A percentile compares a stretch with the other conserved stretches of the same genome.
Evolutionary conservation across 2,797 vertebrate species (phyloP).

Genomic region (Margarornis squamiger): DNA sequence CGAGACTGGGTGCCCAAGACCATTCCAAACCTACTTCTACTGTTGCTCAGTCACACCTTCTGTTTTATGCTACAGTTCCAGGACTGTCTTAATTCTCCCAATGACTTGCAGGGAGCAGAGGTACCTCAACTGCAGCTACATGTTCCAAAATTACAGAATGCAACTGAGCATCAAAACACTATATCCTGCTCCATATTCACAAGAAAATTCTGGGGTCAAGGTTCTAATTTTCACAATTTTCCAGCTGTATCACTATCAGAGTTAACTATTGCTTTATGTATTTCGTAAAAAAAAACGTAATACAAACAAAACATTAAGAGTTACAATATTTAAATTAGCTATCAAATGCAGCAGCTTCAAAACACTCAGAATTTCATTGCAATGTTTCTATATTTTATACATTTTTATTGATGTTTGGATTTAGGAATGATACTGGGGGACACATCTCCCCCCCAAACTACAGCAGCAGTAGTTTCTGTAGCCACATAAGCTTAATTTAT

Average conservation of each 20-base stretch:
- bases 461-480: constrained; percentile 4
- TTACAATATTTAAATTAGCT: neutral
- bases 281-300: neutral
- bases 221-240: neutral
- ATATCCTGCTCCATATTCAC: neutral
- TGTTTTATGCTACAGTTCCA: neutral
- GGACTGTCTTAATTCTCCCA: neutral
- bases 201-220: neutral
- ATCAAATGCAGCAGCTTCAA: neutral
- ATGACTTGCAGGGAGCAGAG: neutral
- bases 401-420: neutral
- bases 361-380: neutral
- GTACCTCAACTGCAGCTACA: neutral
- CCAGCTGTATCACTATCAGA: neutral
- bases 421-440: neutral
- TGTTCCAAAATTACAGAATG: neutral
- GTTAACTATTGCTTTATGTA: neutral
- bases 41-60: neutral
- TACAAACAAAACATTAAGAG: neutral
- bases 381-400: neutral
- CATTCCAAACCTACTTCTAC: neutral
- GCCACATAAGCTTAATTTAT: neutral
- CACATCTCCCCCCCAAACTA: neutral
- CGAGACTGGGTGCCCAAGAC: neutral
- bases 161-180: neutral